phyloP scores from a whole-genome alignment of 2,888 invertebrate species.

The Drosophila colorata region DNA sequence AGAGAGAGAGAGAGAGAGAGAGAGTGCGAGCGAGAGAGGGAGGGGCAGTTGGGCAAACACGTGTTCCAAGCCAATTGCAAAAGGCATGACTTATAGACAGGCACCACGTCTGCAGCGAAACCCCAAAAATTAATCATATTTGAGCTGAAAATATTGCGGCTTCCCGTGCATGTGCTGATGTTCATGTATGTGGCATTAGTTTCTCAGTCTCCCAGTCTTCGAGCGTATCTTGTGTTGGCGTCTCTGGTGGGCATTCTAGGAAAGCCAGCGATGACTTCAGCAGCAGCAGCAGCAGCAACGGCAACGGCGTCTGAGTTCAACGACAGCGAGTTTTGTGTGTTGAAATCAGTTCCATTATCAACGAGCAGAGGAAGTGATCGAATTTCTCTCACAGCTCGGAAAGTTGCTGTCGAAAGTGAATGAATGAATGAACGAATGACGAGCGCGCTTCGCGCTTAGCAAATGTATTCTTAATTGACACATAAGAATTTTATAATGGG shows the following conservation, averaged over 20 bases:
- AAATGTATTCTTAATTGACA: slow-evolving; percentile 43
- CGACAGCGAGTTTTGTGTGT: slow-evolving; percentile 42
- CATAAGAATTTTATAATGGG: slow-evolving; percentile 33
- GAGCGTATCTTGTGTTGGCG: slow-evolving; percentile 29
- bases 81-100: slow-evolving; percentile 59
- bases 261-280: slow-evolving; percentile 47
- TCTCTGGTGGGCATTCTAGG: slow-evolving; percentile 60
- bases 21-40: slow-evolving; percentile 1
- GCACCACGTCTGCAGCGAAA: slow-evolving; percentile 45
- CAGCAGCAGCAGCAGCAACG: slow-evolving; percentile 1
- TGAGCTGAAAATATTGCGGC: slow-evolving; percentile 62
- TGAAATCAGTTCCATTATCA: slow-evolving; percentile 61
- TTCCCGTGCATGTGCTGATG: slow-evolving; percentile 14
- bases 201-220: background rate
- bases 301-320: slow-evolving; percentile 40
- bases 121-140: slow-evolving; percentile 75
- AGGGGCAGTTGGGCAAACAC: slow-evolving; percentile 55
- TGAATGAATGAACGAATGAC: slow-evolving; percentile 21
- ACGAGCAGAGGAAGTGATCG: slow-evolving; percentile 57
- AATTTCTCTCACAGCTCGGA: slow-evolving; percentile 43
- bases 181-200: slow-evolving; percentile 1
- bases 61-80: slow-evolving; percentile 75
- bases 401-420: slow-evolving; percentile 36
- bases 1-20: slow-evolving; percentile 8
- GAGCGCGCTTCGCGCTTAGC: slow-evolving; percentile 14